Evolutionary conservation across 2,113 vertebrate genomes (phyloP).

Genomic region (Notothenia rossii): DNA sequence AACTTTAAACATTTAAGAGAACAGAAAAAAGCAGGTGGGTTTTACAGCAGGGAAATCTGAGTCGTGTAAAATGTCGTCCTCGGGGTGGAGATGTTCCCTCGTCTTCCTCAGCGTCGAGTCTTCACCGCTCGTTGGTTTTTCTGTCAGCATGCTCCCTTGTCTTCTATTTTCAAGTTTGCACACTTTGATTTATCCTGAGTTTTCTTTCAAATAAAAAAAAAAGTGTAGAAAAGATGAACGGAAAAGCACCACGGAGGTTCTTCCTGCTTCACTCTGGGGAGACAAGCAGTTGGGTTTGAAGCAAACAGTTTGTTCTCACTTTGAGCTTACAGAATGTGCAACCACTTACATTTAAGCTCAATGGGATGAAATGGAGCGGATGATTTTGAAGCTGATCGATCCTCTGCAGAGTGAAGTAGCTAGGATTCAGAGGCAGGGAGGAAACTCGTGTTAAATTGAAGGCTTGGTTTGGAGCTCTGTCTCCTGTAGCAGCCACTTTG

Average conservation of each 20-base stretch:
- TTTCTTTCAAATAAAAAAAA: neutral
- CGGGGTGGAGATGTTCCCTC: neutral
- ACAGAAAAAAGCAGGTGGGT: neutral
- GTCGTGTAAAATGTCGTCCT: slow-evolving; percentile 11
- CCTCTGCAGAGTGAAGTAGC: neutral
- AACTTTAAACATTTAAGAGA: slow-evolving; percentile 3
- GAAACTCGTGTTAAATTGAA: neutral
- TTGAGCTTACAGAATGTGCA: neutral
- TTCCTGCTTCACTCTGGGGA: slow-evolving; percentile 3
- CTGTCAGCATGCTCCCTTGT: neutral
- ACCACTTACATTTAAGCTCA: neutral
- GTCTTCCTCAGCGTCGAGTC: neutral
- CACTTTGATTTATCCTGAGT: slow-evolving; percentile 21
- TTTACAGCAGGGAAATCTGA: slow-evolving; percentile 7
- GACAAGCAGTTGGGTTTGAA: too few relatives aligned
- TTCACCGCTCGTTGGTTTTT: slow-evolving; percentile 2
- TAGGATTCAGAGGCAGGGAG: neutral
- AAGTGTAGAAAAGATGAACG: slow-evolving; percentile 6
- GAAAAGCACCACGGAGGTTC: neutral
- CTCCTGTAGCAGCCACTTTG: slow-evolving; percentile 61
- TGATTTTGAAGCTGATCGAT: neutral
- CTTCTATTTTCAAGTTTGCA: neutral
- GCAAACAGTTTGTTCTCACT: too few relatives aligned
- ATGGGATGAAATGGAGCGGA: neutral
- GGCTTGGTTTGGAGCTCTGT: slow-evolving; percentile 23